Evolutionary conservation across 2,113 vertebrate species (phyloP).

Genomic region (Mellivora capensis): DNA sequence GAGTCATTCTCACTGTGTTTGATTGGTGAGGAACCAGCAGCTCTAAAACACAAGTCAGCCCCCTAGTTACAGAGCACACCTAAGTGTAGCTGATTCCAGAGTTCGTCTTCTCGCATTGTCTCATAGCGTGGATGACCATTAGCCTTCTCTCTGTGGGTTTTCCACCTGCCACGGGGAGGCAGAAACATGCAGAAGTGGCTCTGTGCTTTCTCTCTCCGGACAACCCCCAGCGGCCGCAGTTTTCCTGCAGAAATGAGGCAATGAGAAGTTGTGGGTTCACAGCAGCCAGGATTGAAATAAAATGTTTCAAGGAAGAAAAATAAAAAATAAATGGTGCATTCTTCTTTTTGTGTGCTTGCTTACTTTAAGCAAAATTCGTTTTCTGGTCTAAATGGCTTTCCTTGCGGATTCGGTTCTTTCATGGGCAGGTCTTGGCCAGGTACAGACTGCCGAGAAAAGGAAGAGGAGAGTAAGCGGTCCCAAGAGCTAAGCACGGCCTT

Average conservation of each 20-base stretch:
- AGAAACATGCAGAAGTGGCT: background rate
- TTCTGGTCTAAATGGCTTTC: background rate
- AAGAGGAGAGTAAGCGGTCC: background rate
- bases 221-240: background rate
- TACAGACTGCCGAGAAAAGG: background rate
- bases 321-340: background rate
- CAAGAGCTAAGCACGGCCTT: background rate
- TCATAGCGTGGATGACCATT: background rate
- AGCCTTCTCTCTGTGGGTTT: background rate
- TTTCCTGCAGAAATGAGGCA: background rate
- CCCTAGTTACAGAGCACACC: background rate
- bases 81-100: background rate
- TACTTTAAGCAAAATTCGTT: background rate
- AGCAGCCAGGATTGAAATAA: background rate
- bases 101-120: background rate
- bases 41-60: background rate
- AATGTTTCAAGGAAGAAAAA: background rate
- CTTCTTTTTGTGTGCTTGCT: background rate
- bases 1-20: background rate
- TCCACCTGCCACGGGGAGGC: background rate
- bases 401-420: background rate
- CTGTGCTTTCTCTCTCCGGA: background rate
- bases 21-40: background rate
- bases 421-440: background rate
- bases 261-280: background rate